Conservation (phyloP, 1,140 invertebrate genomes). For the Cotesia typhae region DNA sequence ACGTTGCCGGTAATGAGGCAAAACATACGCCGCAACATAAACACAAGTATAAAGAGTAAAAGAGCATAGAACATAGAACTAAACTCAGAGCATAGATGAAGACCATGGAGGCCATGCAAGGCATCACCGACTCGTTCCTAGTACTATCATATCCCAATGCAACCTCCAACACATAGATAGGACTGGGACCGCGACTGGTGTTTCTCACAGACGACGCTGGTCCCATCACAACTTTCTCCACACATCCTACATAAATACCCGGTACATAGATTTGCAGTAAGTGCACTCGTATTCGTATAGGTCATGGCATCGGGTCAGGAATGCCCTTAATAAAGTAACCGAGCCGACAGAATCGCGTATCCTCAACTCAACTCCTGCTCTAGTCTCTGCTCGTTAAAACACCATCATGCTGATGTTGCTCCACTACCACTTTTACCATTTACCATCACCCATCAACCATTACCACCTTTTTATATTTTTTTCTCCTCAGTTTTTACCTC, state of each 20-base stretch:
- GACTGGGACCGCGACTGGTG: slow-evolving; percentile 15
- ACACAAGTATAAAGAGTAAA: slow-evolving; percentile 6
- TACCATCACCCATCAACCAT: background rate
- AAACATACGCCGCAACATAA: slow-evolving; percentile 12
- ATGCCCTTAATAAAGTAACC: slow-evolving; percentile 61
- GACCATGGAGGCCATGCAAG: too few relatives aligned
- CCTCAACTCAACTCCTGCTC: slow-evolving; percentile 7
- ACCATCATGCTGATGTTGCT: background rate
- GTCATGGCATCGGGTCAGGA: slow-evolving; percentile 54
- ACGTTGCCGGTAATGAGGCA: slow-evolving; percentile 27
- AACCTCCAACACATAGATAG: background rate
- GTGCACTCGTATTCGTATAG: slow-evolving; percentile 44
- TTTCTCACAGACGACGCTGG: slow-evolving; percentile 48
- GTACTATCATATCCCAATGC: too few relatives aligned
- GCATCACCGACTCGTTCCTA: too few relatives aligned
- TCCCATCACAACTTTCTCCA: slow-evolving; percentile 55
- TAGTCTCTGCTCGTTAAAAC: slow-evolving; percentile 36
- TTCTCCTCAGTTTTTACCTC: too few relatives aligned
- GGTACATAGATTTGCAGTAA: too few relatives aligned
- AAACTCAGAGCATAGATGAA: background rate
- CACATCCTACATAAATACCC: slow-evolving; percentile 47
- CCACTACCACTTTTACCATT: background rate
- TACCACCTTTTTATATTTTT: background rate
- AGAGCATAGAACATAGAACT: too few relatives aligned
- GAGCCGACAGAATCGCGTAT: slow-evolving; percentile 31